Evolutionary conservation across 1,140 invertebrate genomes (phyloP).

Genomic region (Cydia fagiglandana): DNA sequence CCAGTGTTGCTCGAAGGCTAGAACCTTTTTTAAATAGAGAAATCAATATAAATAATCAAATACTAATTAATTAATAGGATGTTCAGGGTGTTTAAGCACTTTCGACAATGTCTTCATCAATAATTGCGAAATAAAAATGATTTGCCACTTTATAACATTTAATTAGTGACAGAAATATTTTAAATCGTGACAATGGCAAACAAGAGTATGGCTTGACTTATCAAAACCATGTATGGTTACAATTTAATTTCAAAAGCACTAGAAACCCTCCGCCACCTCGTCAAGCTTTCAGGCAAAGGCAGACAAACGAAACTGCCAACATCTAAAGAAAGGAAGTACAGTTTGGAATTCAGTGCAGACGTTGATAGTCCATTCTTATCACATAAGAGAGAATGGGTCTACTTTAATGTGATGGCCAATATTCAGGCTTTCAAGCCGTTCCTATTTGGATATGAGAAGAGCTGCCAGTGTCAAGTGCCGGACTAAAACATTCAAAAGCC

Average conservation of each 20-base stretch:
- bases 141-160: no score
- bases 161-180: no score
- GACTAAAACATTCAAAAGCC: not conserved
- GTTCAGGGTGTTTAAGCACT: no score
- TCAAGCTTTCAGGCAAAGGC: not conserved
- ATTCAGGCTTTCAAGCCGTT: not conserved
- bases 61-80: no score
- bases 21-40: no score
- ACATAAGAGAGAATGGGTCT: not conserved
- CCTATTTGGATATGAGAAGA: not conserved
- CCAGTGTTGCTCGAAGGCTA: no score
- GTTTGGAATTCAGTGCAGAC: constrained; percentile 17
- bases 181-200: no score
- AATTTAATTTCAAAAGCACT: not conserved
- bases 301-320: not conserved
- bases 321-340: constrained; percentile 19
- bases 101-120: no score
- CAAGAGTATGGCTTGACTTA: no score
- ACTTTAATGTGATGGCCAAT: not conserved
- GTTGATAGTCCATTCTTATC: not conserved
- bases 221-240: not conserved
- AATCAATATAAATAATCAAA: no score
- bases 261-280: not conserved
- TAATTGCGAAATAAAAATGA: no score
- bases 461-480: not conserved